Base-by-base conservation (phyloP, 2,888 invertebrate species). In the Cinara cedri region DNA sequence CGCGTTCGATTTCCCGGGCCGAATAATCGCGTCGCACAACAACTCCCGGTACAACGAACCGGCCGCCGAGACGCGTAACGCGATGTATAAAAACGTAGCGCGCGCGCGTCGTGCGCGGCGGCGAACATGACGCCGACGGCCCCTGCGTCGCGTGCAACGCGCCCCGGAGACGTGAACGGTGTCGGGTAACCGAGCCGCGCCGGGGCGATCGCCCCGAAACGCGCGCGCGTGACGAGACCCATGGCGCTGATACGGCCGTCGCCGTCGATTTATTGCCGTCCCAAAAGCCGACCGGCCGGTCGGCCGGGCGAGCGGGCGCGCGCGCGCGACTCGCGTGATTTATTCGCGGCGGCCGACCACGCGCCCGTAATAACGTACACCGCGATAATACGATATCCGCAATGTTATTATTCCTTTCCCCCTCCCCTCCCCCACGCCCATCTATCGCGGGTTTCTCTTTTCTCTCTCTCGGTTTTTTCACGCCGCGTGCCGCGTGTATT, bases 191-290 rank as follows among this genome's bases (percentile, higher is more conserved):
- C 78, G 21, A 42, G 78, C 46, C 34, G 21, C 21, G 78, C 46
- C 19, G 62, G 57, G 46, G 21, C 42, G 68, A 60, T 49, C 19
- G 65, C 16, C 9, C 57, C 10, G 46, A 57, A 46, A 57, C 57
- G 72, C 34, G 49, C 63, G 42, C 24, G 66, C 78, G 78, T 78
- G 78, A 78, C 78, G 68, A 78, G 78, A 78, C 78, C 68, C 78
- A 60, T 78, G 76, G 49, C 16, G 68, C n/a, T 60, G 68, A 78
- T 78, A 78, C 46, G 68, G 21, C 26, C 34, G 42, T 44, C 57
- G 44, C 75, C 71, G 26, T 74, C 63, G 60, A 68, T 78, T 78
- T 70, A 78, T 78, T 70, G 78, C 68, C 60, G 49, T 60, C 60
- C 78, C 46, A 49, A 60, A 78, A 68, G 68, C 68, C 19, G 34